Percentiles rank a stretch among this genome's conserved stretches.
These are phyloP conservation scores for Tribolium madens DNA, from an alignment of 1,140 invertebrate genomes.

Conservation along the genomic window DNA sequence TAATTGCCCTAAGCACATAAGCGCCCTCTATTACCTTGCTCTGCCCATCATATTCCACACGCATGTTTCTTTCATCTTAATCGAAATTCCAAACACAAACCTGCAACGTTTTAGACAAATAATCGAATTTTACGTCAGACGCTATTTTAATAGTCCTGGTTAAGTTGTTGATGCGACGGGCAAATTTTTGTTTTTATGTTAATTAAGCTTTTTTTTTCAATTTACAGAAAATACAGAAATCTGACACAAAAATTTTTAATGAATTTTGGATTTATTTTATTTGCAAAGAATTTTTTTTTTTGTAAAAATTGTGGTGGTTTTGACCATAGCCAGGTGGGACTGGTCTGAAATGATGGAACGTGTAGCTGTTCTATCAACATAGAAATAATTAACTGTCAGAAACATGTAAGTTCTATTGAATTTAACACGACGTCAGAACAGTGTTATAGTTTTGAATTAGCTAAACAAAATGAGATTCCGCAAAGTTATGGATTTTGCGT, in stretches of 20 bases:
- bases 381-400: constrained; percentile 39
- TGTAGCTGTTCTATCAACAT: constrained; percentile 10
- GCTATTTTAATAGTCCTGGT: too few species aligned
- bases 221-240: background rate
- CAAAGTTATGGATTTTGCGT: constrained; percentile 14
- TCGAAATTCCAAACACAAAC: background rate
- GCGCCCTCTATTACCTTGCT: constrained; percentile 24
- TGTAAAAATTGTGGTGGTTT: background rate
- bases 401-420: constrained; percentile 38
- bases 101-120: background rate
- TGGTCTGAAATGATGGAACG: constrained; percentile 1
- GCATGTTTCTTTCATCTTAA: constrained; percentile 34
- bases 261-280: background rate
- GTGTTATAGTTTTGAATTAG: constrained; percentile 36
- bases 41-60: constrained; percentile 32
- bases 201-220: too few species aligned
- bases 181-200: background rate
- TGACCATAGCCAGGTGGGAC: background rate
- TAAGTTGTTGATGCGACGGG: background rate
- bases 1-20: constrained; percentile 46
- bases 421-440: constrained; percentile 34
- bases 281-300: background rate
- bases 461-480: constrained; percentile 29
- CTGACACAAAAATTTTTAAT: background rate
- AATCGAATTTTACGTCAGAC: too few species aligned